These are phyloP conservation scores for Tyria jacobaeae DNA, from an alignment of 2,888 invertebrate species.

Conservation along the genomic window DNA sequence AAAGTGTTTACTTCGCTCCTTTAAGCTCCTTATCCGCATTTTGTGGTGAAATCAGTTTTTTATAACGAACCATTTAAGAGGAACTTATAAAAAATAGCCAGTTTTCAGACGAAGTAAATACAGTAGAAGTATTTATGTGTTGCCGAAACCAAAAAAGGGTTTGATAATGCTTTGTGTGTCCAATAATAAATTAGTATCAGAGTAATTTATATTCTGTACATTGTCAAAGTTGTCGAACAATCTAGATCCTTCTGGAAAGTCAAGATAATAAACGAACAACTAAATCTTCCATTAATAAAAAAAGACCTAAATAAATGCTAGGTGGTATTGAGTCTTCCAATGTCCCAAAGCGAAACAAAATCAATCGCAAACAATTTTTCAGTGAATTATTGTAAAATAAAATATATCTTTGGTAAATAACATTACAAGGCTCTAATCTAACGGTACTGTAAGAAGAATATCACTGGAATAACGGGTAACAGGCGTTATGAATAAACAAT, in stretches of 20 bases:
- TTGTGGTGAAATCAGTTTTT: background rate
- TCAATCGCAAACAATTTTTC: background rate
- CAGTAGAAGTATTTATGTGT: background rate
- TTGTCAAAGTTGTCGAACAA: background rate
- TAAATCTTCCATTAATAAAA: too few relatives aligned
- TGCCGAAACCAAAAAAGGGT: background rate
- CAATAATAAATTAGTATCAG: background rate
- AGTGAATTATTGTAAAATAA: background rate
- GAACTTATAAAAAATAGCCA: background rate
- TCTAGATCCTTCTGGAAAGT: background rate
- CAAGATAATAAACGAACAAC: too few relatives aligned
- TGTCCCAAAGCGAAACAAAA: background rate
- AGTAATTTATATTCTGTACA: background rate
- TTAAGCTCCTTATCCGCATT: background rate
- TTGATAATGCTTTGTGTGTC: too few relatives aligned
- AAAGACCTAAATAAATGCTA: too few relatives aligned
- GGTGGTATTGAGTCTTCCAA: too few relatives aligned
- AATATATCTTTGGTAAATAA: background rate
- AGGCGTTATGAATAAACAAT: background rate
- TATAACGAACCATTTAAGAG: background rate
- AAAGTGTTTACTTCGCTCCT: conserved; percentile 2
- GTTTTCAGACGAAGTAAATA: background rate
- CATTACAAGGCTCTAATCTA: background rate
- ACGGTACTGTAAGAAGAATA: background rate
- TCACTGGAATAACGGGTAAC: background rate